phyloP scores from a whole-genome alignment of 2,797 vertebrate species.

The Peromyscus attwateri region DNA sequence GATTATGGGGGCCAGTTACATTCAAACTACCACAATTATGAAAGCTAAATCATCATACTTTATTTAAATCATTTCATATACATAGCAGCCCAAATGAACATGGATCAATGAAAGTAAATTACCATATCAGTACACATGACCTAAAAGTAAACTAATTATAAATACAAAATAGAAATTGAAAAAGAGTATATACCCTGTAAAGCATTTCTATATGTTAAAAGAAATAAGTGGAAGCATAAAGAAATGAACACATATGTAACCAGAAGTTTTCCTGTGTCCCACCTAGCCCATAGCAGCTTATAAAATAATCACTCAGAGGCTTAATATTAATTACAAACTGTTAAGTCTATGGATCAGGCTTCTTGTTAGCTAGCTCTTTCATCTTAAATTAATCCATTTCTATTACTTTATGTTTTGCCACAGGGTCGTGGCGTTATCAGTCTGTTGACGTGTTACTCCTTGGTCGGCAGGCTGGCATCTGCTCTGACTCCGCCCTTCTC shows the following conservation, averaged over 20 bases:
- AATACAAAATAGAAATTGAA: neutral
- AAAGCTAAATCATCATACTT: neutral
- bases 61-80: neutral
- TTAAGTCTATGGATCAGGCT: no score
- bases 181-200: neutral
- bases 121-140: neutral
- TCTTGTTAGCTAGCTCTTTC: no score
- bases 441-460: no score
- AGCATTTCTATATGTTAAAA: neutral
- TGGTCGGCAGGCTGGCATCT: no score
- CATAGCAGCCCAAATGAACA: neutral
- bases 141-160: neutral
- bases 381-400: no score
- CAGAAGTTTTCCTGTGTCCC: no score
- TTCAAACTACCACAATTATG: neutral
- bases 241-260: neutral
- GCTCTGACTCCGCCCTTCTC: no score
- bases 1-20: neutral
- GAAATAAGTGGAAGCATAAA: neutral
- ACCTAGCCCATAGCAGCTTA: no score
- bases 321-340: no score
- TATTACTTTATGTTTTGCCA: no score
- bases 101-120: neutral
- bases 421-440: no score
- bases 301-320: no score